phyloP scores from a whole-genome alignment of 2,113 vertebrate species.

The Parus major region DNA sequence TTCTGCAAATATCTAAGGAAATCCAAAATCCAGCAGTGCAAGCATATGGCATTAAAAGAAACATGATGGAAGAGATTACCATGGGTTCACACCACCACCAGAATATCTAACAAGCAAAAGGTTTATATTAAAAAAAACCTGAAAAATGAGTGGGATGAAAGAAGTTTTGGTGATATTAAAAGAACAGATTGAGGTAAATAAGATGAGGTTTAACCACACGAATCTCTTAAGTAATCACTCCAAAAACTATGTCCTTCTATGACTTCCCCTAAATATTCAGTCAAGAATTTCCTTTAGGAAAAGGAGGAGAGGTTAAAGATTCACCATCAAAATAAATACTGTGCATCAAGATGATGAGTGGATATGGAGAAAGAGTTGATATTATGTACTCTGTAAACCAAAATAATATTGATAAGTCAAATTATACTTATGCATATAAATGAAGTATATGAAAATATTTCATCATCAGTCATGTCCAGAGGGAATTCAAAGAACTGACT shows the following conservation, averaged over 20 bases:
- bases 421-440: background rate
- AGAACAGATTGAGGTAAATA: background rate
- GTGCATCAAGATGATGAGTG: background rate
- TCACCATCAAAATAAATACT: background rate
- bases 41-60: constrained; percentile 37
- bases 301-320: background rate
- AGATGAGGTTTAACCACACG: background rate
- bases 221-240: background rate
- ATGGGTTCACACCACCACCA: background rate
- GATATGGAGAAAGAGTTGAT: background rate
- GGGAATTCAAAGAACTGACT: background rate
- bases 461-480: background rate
- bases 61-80: background rate
- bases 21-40: constrained; percentile 26
- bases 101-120: background rate
- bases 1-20: constrained; percentile 24
- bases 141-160: background rate
- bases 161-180: background rate
- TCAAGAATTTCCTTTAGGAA: background rate
- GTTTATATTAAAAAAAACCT: background rate
- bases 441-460: background rate
- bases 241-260: background rate
- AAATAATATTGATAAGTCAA: background rate
- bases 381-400: background rate
- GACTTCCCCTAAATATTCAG: background rate